Percentiles rank a stretch among this genome's conserved stretches.
Evolutionary conservation across 2,113 vertebrate species (phyloP).

Genomic region (Apodemus sylvaticus): DNA sequence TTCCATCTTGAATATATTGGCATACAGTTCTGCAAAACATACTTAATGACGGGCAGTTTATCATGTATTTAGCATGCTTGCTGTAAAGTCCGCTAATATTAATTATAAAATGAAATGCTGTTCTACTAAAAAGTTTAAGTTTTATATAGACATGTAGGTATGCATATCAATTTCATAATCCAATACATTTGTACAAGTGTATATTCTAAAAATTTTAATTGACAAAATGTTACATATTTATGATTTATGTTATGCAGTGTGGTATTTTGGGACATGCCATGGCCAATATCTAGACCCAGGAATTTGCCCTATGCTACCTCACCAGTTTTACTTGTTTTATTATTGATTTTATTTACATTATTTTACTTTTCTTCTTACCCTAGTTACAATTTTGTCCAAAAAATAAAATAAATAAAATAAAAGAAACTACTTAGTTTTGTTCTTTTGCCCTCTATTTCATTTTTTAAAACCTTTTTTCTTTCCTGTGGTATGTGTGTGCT

Average conservation of each 20-base stretch:
- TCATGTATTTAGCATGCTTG: not conserved
- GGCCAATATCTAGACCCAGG: not conserved
- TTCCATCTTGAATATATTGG: slow-evolving; percentile 11
- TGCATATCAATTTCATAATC: not conserved
- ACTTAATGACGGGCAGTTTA: not conserved
- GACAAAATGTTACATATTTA: not conserved
- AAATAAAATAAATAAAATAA: too few species aligned
- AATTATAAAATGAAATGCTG: not conserved
- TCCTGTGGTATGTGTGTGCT: not conserved
- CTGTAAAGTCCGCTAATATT: not conserved
- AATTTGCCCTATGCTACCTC: not conserved
- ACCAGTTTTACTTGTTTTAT: not conserved
- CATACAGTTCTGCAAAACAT: not conserved
- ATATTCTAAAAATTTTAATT: not conserved
- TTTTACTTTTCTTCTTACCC: not conserved
- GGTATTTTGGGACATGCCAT: not conserved
- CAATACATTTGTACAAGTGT: not conserved
- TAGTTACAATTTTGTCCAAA: not conserved
- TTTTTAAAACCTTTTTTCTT: not conserved
- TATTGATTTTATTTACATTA: not conserved
- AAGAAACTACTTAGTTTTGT: not conserved
- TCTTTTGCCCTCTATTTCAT: not conserved
- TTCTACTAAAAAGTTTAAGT: not conserved
- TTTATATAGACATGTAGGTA: not conserved
- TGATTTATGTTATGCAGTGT: not conserved